phyloP scores from a whole-genome alignment of 2,888 invertebrate genomes.

The Melinopterus prodromus region DNA sequence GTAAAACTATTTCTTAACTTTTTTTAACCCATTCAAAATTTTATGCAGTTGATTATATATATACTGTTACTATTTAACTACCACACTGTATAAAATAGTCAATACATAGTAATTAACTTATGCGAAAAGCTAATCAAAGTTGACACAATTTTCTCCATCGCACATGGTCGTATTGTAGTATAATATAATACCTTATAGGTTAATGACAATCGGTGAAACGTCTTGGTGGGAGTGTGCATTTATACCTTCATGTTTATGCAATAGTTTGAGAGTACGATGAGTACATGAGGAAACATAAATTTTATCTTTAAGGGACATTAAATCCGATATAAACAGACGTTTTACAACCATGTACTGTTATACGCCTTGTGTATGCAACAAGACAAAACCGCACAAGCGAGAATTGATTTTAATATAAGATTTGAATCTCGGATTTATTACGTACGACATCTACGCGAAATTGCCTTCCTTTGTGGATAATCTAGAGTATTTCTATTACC shows the following conservation, averaged over 20 bases:
- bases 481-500: too few species aligned
- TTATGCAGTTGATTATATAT: too few species aligned
- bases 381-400: not conserved
- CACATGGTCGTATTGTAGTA: too few species aligned
- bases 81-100: too few species aligned
- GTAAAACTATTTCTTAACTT: too few species aligned
- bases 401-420: not conserved
- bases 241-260: slow-evolving; percentile 4
- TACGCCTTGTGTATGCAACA: not conserved
- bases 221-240: not conserved
- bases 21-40: too few species aligned
- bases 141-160: too few species aligned
- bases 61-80: too few species aligned
- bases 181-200: not conserved
- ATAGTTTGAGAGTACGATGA: not conserved
- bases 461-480: too few species aligned
- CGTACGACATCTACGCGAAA: too few species aligned
- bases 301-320: slow-evolving; percentile 4
- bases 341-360: not conserved
- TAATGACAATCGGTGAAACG: not conserved
- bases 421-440: not conserved
- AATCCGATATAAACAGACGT: not conserved
- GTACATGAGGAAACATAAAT: not conserved
- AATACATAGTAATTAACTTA: too few species aligned
- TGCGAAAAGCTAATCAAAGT: too few species aligned